phyloP scores from a whole-genome alignment of 2,888 invertebrate genomes.

The Plebejus melissa region DNA sequence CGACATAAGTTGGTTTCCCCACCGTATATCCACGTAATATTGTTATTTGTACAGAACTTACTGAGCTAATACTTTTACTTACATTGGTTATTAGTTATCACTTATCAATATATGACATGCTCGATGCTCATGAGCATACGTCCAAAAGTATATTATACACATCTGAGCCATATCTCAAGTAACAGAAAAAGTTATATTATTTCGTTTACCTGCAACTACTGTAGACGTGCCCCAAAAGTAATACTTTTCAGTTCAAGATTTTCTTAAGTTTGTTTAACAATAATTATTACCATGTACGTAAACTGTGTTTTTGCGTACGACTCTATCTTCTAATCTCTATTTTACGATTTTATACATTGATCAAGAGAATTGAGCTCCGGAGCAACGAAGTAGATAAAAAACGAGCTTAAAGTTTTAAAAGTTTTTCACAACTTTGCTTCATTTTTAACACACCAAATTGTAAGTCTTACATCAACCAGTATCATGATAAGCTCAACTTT shows the following conservation, averaged over 20 bases:
- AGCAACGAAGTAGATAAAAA: not conserved
- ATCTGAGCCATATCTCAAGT: too few relatives aligned
- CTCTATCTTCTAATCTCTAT: not conserved
- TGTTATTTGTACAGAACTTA: not conserved
- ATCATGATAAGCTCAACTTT: not conserved
- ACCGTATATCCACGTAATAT: constrained; percentile 2
- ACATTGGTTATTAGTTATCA: not conserved
- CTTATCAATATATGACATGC: not conserved
- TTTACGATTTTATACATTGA: not conserved
- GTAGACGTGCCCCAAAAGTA: too few relatives aligned
- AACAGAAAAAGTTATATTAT: too few relatives aligned
- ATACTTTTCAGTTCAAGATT: too few relatives aligned
- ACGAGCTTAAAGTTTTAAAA: not conserved
- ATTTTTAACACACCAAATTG: not conserved
- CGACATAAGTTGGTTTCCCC: not conserved
- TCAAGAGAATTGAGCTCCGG: not conserved
- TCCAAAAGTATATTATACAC: not conserved
- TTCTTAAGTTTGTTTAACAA: too few relatives aligned
- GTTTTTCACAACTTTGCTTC: not conserved
- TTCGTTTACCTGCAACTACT: too few relatives aligned
- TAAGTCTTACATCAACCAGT: not conserved
- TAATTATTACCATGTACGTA: too few relatives aligned
- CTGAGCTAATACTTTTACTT: not conserved
- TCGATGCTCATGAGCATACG: not conserved
- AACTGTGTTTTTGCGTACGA: too few relatives aligned